These are phyloP conservation scores for Maniola hyperantus DNA, from an alignment of 2,888 invertebrate genomes.

Conservation along the genomic window DNA sequence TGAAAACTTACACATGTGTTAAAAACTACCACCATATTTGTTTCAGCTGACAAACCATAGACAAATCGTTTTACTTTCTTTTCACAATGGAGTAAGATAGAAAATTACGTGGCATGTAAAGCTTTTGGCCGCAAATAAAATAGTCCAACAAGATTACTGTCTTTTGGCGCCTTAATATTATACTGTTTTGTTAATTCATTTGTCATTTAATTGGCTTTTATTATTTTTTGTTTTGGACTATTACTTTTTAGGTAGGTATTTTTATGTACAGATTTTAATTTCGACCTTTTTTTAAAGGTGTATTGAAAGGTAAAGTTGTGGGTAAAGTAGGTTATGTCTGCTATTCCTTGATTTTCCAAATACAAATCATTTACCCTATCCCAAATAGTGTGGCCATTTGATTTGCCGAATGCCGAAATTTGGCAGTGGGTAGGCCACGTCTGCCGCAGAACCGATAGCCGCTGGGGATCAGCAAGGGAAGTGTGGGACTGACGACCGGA, in stretches of 20 bases:
- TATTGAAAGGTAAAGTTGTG: not conserved
- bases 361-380: no score
- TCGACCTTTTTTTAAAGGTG: not conserved
- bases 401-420: no score
- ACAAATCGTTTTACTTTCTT: slow-evolving; percentile 21
- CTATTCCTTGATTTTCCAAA: no score
- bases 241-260: slow-evolving; percentile 1
- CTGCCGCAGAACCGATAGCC: no score
- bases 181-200: slow-evolving; percentile 34
- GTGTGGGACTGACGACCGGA: no score
- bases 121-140: slow-evolving; percentile 38
- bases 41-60: slow-evolving; percentile 20
- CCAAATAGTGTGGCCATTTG: no score
- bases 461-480: no score
- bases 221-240: slow-evolving; percentile 32
- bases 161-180: slow-evolving; percentile 62
- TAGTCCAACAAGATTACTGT: slow-evolving; percentile 45
- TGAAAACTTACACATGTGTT: slow-evolving; percentile 51
- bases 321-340: no score
- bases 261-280: not conserved
- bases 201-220: slow-evolving; percentile 36
- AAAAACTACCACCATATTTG: slow-evolving; percentile 26
- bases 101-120: slow-evolving; percentile 28
- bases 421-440: no score
- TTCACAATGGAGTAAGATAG: slow-evolving; percentile 18